Conservation (phyloP, 2,888 invertebrate genomes). For the Drosophila austrosaltans region DNA sequence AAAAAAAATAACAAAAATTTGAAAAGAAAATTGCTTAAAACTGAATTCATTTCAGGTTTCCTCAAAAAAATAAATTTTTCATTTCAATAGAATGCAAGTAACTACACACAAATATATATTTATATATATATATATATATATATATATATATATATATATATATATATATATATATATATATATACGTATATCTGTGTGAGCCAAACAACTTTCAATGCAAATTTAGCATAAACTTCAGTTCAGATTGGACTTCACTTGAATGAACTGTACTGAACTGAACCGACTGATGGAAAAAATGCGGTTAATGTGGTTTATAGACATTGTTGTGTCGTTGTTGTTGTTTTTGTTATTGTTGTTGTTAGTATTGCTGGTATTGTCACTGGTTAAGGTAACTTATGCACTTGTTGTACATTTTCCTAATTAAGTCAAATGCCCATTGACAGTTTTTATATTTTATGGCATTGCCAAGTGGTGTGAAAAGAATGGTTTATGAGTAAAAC, state of each 20-base stretch:
- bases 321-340: constrained; percentile 8
- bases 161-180: constrained; percentile 8
- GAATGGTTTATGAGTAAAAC: constrained; percentile 6
- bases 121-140: neutral
- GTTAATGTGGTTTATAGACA: constrained; percentile 45
- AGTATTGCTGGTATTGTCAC: constrained; percentile 23
- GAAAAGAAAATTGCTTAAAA: constrained; percentile 4
- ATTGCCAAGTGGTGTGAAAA: constrained; percentile 25
- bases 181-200: constrained; percentile 9
- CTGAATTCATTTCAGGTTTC: constrained; percentile 11
- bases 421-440: constrained; percentile 57
- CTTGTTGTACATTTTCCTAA: constrained; percentile 64
- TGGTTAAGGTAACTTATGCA: constrained; percentile 57
- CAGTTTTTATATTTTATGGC: constrained; percentile 34
- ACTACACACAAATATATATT: neutral
- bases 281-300: constrained; percentile 60
- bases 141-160: neutral
- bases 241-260: constrained; percentile 43
- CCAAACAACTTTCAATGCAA: constrained; percentile 72
- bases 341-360: neutral
- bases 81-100: constrained; percentile 45
- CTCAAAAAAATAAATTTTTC: constrained; percentile 39
- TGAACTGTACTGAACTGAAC: constrained; percentile 21
- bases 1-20: neutral
- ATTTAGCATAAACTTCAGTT: constrained; percentile 47